Base-by-base conservation (phyloP, 2,113 vertebrate species). In the Orientallactaga bullata region DNA sequence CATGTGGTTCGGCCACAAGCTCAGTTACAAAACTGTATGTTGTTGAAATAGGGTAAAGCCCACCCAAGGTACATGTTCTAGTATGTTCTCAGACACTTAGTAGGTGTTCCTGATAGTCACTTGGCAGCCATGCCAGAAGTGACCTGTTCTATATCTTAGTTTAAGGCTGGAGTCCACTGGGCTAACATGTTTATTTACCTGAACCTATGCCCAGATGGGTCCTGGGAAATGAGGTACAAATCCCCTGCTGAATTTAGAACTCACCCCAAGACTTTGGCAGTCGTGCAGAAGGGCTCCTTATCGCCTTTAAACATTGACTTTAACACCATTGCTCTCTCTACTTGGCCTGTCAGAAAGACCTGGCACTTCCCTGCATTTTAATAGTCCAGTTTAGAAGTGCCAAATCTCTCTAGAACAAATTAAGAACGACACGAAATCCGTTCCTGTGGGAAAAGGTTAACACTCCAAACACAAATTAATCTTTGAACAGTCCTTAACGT, bases 21-120 rank as follows among this genome's bases (percentile, higher is more conserved):
- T 93, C 73, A 30, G 69, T 92, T 89, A 91, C 84, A 95, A 91
- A 96, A 95, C 0, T 93, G 78, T 21, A 95, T 91, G 78, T 72
- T 90, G 42, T 91, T 93, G 71, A 93, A 78, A 16, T 13, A 90
- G 81, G 69, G 69, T 4, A 60, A 90, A 77, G 81, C 68, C 93
- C 95, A 95, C 88, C 84, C 66, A 91, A 30, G 35, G 76, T 71
- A 61, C 60, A 91, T 71, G 78, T 24, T 66, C 63, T 78, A 42
- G 91, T 24, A 32, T 69, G 68, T 91, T 85, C 60, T 94, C 79
- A 51, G 80, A 65, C 37, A 55, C 72, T 18, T 7, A 37, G 63
- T 51, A 72, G 78, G 47, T 32, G 51, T 89, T 94, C 55, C 47
- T 81, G n/a, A 60, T 42, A 68, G 66, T 87, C 39, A 69, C 72